A percentile compares a stretch with the other conserved stretches of the same genome.
These are phyloP conservation scores for Aplysia californica DNA, from an alignment of 1,140 invertebrate genomes.

Conservation along the genomic window DNA sequence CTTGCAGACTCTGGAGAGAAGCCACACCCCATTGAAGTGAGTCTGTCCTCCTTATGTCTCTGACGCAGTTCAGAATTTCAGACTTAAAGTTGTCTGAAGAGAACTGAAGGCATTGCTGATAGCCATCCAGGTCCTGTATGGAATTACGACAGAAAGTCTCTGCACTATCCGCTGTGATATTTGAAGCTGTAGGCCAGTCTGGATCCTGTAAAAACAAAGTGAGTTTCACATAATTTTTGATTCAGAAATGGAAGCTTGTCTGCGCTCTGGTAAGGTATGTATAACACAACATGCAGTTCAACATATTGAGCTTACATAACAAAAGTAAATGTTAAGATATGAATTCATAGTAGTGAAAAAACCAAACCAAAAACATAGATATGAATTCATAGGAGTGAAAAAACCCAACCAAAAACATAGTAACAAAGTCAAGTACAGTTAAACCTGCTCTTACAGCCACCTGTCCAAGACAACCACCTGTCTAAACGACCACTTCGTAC, in stretches of 20 bases:
- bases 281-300: neutral
- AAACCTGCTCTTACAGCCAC: too few relatives aligned
- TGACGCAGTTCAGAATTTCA: constrained; percentile 36
- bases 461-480: too few relatives aligned
- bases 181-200: constrained; percentile 31
- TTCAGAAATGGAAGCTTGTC: neutral
- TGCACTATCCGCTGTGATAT: constrained; percentile 31
- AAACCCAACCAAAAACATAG: too few relatives aligned
- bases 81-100: constrained; percentile 15
- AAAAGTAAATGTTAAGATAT: neutral
- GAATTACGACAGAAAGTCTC: constrained; percentile 23
- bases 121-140: constrained; percentile 16
- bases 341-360: neutral
- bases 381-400: neutral
- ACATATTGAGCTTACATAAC: neutral
- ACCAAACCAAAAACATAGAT: neutral
- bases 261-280: neutral
- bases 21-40: constrained; percentile 18
- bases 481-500: too few relatives aligned
- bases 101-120: constrained; percentile 23
- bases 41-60: constrained; percentile 36
- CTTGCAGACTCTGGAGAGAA: constrained; percentile 29
- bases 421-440: too few relatives aligned
- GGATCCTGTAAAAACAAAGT: constrained; percentile 1
- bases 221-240: too few relatives aligned